Conservation (phyloP, 2,888 invertebrate species). For the Caradrina kadenii region DNA sequence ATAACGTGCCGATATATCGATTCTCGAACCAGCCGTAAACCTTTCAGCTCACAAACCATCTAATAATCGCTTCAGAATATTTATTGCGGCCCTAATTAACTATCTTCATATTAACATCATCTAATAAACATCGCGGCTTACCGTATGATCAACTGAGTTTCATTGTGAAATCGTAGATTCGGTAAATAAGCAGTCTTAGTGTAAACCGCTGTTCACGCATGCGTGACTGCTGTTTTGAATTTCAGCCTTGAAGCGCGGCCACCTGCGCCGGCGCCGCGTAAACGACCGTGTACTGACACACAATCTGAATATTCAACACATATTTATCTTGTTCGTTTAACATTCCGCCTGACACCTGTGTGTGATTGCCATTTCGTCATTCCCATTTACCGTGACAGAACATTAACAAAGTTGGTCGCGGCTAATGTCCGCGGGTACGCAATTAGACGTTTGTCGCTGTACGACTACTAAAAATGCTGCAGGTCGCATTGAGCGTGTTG, state of each 20-base stretch:
- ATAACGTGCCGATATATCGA: conserved; percentile 18
- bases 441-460: conserved; percentile 51
- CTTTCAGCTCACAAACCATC: conserved; percentile 20
- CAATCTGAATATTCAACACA: conserved; percentile 90
- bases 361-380: conserved; percentile 81
- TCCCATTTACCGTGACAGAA: conserved; percentile 67
- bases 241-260: conserved; percentile 91
- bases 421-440: conserved; percentile 47
- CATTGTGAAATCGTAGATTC: conserved; percentile 64
- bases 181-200: conserved; percentile 72
- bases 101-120: conserved; percentile 31
- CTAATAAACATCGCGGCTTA: conserved; percentile 21
- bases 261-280: conserved; percentile 92
- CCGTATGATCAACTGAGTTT: conserved; percentile 22
- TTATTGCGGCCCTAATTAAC: conserved; percentile 24
- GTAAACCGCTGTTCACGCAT: conserved; percentile 86
- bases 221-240: conserved; percentile 90
- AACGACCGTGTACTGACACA: conserved; percentile 89
- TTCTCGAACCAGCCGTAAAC: conserved; percentile 19
- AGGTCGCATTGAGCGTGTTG: conserved; percentile 55
- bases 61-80: conserved; percentile 8
- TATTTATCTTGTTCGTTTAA: conserved; percentile 86
- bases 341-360: conserved; percentile 87
- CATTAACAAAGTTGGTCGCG: conserved; percentile 59
- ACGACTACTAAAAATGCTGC: conserved; percentile 65